Base-by-base conservation (phyloP, 2,888 invertebrate species). In the Criorhina ranunculi region DNA sequence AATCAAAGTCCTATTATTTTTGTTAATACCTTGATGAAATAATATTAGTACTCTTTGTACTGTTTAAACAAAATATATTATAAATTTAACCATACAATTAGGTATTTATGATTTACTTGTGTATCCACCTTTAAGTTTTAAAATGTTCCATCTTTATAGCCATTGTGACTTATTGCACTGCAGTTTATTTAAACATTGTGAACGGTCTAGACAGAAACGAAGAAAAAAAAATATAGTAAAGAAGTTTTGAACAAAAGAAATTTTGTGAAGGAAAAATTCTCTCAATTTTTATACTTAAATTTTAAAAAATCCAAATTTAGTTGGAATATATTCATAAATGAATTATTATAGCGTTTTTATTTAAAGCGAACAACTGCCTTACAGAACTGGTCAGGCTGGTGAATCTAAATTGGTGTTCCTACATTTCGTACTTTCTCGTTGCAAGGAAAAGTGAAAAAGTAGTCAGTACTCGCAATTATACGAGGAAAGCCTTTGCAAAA, bases 401-500 rank as follows among this genome's bases (percentile, higher is more conserved):
- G 85, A 85, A 80, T 76, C 66, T 85, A 66, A 85, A 75, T 80
- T 85, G 85, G 85, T 85, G 85, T 70, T 85, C 80, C 64, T 80
- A 85, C 46, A 66, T 85, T 59, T 80, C 85, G 60, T 60, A 85
- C 85, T 85, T 85, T 70, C 85, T 85, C 66, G 33, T 70, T 46
- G 40, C 31, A 29, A 80, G 75, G 57, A 79, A 83, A 79, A 57
- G 69, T 85, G 75, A 75, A 79, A 59, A 53, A 70, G 85, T 69
- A 76, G 59, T 60, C 51, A 35, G 51, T 31, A 49, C 35, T 35
- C 55, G 31, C 46, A 57, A 55, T 12, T 33, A 35, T 35, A 31
- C 42, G 35, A 76, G 35, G 33, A 85, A 75, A 59, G 46, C 44
- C 33, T 24, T 75, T 24, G 33, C 83, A 89, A 90, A 88, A 87